A percentile compares a stretch with the other conserved stretches of the same genome.
Conservation (phyloP, 1,140 invertebrate species). For the Lutraria rhynchaena region DNA sequence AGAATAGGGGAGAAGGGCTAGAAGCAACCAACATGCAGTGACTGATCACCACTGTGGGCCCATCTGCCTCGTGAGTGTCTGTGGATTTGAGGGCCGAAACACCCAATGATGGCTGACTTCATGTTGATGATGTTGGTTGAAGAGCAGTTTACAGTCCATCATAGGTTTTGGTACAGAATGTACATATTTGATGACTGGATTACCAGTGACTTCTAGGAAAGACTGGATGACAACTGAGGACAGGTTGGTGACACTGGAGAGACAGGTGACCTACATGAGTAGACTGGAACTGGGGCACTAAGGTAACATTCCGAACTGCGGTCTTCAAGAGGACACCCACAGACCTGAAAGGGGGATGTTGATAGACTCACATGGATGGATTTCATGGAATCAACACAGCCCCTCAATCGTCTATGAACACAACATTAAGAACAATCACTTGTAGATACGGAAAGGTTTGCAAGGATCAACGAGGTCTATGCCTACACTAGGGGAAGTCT, state of each 20-base stretch:
- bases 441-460: constrained; percentile 17
- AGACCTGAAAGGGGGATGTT: not conserved
- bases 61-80: too few relatives aligned
- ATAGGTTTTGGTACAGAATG: too few relatives aligned
- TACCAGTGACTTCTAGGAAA: constrained; percentile 39
- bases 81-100: too few relatives aligned
- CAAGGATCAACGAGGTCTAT: constrained; percentile 4
- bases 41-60: too few relatives aligned
- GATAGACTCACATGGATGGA: too few relatives aligned
- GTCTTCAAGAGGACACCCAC: constrained; percentile 23
- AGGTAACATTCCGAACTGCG: constrained; percentile 43
- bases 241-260: constrained; percentile 35
- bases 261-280: constrained; percentile 45
- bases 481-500: constrained; percentile 1
- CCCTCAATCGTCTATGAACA: not conserved
- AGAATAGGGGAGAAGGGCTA: not conserved
- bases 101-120: too few relatives aligned
- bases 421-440: not conserved
- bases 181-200: too few relatives aligned
- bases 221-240: constrained; percentile 44
- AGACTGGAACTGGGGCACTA: constrained; percentile 27
- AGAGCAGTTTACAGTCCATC: too few relatives aligned
- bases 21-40: too few relatives aligned
- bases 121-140: too few relatives aligned
- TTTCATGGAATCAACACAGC: constrained; percentile 1